Evolutionary conservation across 2,888 invertebrate genomes (phyloP), one percentile per base, ranked within the genome.

Genomic region (Rhodophaea formosa): DNA sequence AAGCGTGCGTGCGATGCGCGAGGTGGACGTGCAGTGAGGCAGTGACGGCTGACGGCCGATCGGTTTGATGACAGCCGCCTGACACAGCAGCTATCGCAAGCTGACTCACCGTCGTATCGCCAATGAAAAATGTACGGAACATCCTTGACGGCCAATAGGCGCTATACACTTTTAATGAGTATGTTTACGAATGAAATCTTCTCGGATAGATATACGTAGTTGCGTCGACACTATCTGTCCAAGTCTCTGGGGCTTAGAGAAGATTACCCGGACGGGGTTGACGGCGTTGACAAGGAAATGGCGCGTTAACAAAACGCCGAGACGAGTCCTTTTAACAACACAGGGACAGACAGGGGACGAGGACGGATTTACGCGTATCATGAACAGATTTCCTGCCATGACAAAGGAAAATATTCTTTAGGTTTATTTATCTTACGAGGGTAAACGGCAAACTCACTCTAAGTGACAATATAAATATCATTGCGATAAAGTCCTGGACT

Each of bases 1-100:
- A 91, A 89, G 88, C 90, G 88, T 89, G 89, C 88, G 88, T 88
- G 86, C 84, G 86, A 87, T 88, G 89, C 90, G 90, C 91, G 88
- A 88, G 88, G 86, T 86, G 84, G 86, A 88, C 88, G 79, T 90
- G 90, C 90, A 89, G 85, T 51, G 51, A 51, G 89, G 90, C 90
- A 89, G 85, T 51, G 51, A 51, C 51, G 51, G 51, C 51, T 82
- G 89, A 88, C 88, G 84, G 84, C 78, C 86, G 88, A 87, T 86
- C 87, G 88, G 79, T 84, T 73, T 80, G 88, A 81, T 89, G 89
- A 89, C 89, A 89, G 84, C 73, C 82, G 83, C 74, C 77, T 85
- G 87, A 87, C 86, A 82, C 77, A 69, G 74, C 77, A 67, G 80
- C 80, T 80, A 78, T 83, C 76, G 81, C 80, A 77, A 78, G 81